Evolutionary conservation across 2,888 invertebrate genomes (phyloP), one percentile per base, ranked within the genome.

Genomic region (Arenicola marina): DNA sequence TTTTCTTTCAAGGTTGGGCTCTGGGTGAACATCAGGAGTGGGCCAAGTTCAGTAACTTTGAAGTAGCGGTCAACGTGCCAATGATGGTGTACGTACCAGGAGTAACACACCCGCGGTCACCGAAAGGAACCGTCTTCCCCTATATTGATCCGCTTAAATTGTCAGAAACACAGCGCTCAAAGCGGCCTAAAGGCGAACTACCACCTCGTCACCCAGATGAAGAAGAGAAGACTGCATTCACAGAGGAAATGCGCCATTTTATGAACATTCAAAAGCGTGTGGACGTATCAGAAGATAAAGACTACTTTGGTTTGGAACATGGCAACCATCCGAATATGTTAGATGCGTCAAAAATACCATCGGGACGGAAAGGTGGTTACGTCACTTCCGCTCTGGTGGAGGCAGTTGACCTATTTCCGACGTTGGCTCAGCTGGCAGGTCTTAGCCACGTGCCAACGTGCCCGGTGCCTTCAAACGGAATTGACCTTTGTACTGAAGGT

Each of bases 21-120:
- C 82, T 93, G 63, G 93, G 94, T 45, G 94, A 95, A 83, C 93
- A 93, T 77, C 91, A 91, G 21, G 89, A 92, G 78, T 95, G 94
- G 92, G 89, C 92, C 0, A 95, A 95, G 82, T 95, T 90, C 82
- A 93, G 92, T 78, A 93, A 93, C 82, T 94, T 90, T 78, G 92
- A 94, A 72, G 89, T 90, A 18, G 89, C 93, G 0, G 84, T 91
- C 15, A 87, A 87, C 71, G 92, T 93, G 0, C 95, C 94, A 0
- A 81, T 95, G 21, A 87, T 94, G 59, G 86, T 95, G 56, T 87
- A 87, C 59, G 86, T 89, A 38, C 92, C 93, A 0, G 86, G 86
- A 44, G 74, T 88, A 31, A 82, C 65, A 11, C 31, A 48, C 7
- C 78, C 1, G 2, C 79, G 1, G n/a, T 28, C 4, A 21, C 3